phyloP scores from a whole-genome alignment of 2,113 vertebrate genomes.

The Campylomormyrus tamandua region DNA sequence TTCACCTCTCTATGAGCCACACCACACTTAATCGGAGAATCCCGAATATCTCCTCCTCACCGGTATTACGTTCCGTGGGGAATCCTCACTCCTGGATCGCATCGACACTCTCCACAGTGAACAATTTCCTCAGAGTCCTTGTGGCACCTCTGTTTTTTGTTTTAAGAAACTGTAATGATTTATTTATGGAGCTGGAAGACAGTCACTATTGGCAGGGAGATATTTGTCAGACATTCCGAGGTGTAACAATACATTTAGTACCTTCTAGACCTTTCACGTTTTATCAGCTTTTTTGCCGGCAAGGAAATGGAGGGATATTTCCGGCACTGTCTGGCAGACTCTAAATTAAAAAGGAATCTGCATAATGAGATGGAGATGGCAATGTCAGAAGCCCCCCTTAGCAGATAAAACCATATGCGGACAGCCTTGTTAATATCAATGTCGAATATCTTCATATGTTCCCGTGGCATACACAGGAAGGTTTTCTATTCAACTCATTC shows the following conservation, averaged over 20 bases:
- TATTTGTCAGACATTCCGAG: neutral
- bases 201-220: neutral
- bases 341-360: slow-evolving; percentile 18
- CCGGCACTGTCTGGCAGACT: neutral
- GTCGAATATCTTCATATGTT: neutral
- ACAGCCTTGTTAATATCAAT: neutral
- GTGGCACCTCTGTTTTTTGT: neutral
- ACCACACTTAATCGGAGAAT: neutral
- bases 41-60: neutral
- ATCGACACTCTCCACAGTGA: neutral
- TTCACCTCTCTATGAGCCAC: neutral
- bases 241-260: neutral
- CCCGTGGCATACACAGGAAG: neutral
- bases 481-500: neutral
- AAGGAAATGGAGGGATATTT: neutral
- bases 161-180: neutral
- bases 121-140: neutral
- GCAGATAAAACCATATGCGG: neutral
- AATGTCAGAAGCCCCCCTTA: neutral
- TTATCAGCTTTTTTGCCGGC: neutral
- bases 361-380: neutral
- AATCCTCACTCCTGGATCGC: neutral
- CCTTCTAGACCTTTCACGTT: neutral
- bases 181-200: neutral
- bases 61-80: neutral